These are phyloP conservation scores for Cryptoprocta ferox DNA, from an alignment of 2,797 vertebrate genomes.

Conservation along the genomic window DNA sequence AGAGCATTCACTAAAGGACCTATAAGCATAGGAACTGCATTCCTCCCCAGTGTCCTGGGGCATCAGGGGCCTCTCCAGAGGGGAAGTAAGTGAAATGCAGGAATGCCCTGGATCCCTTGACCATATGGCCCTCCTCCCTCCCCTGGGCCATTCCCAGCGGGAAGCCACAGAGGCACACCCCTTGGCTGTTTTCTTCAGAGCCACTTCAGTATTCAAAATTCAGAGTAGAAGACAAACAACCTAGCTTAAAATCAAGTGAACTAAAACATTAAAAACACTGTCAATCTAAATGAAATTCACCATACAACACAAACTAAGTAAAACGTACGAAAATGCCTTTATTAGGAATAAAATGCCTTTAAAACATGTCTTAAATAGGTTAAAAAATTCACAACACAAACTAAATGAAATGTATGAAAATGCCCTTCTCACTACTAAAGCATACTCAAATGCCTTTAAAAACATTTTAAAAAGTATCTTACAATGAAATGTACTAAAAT, in stretches of 20 bases:
- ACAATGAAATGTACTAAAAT: background rate
- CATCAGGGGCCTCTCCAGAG: background rate
- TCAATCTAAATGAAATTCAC: background rate
- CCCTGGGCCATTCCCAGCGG: accelerated
- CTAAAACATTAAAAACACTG: background rate
- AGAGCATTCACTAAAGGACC: background rate
- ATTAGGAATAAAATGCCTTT: slow-evolving; percentile 3
- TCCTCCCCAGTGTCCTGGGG: background rate
- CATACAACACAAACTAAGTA: background rate
- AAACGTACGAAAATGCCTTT: background rate
- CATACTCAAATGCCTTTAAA: background rate
- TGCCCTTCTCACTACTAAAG: background rate
- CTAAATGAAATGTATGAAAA: slow-evolving; percentile 7
- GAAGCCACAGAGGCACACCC: background rate
- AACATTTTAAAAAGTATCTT: background rate
- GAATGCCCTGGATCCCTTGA: background rate
- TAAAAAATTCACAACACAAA: background rate
- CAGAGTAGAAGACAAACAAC: background rate
- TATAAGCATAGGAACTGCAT: background rate
- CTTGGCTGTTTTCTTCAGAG: accelerated
- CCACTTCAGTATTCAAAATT: background rate
- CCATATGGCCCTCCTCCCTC: accelerated
- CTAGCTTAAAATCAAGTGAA: background rate
- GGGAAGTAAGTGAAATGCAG: background rate
- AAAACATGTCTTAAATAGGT: background rate